phyloP scores from a whole-genome alignment of 2,113 vertebrate species.

The Colossoma macropomum region DNA sequence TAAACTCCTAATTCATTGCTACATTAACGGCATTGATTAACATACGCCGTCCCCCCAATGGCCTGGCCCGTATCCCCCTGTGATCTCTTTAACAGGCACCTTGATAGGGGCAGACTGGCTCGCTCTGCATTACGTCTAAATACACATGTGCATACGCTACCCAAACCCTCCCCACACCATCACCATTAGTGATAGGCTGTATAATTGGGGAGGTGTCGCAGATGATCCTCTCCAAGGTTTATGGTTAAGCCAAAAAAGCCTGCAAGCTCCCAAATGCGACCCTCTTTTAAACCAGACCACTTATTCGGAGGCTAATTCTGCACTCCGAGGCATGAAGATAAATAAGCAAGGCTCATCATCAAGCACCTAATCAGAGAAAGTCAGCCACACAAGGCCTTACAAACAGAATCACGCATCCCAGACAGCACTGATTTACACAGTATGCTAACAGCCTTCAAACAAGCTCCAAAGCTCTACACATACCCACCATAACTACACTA shows the following conservation, averaged over 20 bases:
- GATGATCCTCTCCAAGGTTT: slow-evolving; percentile 42
- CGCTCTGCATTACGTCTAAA: slow-evolving; percentile 32
- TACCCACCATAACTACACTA: background rate
- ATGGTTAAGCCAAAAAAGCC: slow-evolving; percentile 37
- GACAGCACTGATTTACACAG: slow-evolving; percentile 6
- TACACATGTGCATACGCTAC: background rate
- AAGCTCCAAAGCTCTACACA: background rate
- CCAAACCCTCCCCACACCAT: background rate
- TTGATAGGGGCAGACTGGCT: slow-evolving; percentile 52
- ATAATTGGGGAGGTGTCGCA: slow-evolving; percentile 59
- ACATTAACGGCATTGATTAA: slow-evolving; percentile 83
- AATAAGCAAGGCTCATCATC: slow-evolving; percentile 22
- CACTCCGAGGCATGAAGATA: background rate
- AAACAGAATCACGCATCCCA: background rate
- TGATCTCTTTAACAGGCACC: slow-evolving; percentile 67
- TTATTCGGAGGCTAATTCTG: slow-evolving; percentile 30
- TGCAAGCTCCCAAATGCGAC: slow-evolving; percentile 45
- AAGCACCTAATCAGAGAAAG: slow-evolving; percentile 19
- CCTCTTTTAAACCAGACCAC: slow-evolving; percentile 35
- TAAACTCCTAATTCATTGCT: slow-evolving; percentile 85
- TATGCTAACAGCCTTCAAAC: slow-evolving; percentile 29
- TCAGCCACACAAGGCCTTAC: slow-evolving; percentile 18
- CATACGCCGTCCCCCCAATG: slow-evolving; percentile 68
- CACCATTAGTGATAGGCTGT: slow-evolving; percentile 47
- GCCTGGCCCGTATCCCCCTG: slow-evolving; percentile 58